Evolutionary conservation across 2,113 vertebrate genomes (phyloP).

Genomic region (Oreocharis arfaki): DNA sequence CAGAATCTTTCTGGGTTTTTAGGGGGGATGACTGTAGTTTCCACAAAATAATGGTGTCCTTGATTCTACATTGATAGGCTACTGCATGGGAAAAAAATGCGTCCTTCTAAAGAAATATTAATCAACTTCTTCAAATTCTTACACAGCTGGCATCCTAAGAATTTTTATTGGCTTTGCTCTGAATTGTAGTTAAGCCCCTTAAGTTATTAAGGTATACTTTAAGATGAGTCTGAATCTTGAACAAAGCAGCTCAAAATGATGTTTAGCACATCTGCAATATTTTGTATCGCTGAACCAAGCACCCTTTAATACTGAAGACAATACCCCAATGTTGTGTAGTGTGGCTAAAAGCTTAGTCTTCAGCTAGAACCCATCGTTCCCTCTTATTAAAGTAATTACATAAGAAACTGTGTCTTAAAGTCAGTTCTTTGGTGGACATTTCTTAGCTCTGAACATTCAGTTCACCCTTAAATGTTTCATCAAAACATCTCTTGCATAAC

Average conservation of each 20-base stretch:
- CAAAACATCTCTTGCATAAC: background rate
- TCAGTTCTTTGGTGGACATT: background rate
- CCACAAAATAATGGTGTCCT: background rate
- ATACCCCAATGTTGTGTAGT: background rate
- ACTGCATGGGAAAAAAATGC: background rate
- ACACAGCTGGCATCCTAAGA: background rate
- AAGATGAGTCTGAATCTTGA: background rate
- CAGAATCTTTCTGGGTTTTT: background rate
- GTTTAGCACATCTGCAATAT: conserved; percentile 6
- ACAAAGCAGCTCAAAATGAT: background rate
- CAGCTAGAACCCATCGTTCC: background rate
- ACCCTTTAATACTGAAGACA: conserved; percentile 22
- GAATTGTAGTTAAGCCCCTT: background rate
- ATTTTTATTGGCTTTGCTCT: conserved; percentile 29
- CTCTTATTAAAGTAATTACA: conserved; percentile 37
- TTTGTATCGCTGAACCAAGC: background rate
- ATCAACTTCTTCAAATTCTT: background rate
- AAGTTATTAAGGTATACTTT: background rate
- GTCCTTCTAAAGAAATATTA: background rate
- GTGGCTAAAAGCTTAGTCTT: background rate
- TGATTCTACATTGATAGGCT: background rate
- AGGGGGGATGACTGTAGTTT: background rate
- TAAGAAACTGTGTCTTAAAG: background rate
- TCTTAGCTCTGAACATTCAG: background rate
- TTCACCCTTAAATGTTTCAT: background rate